Percentiles rank a stretch among this genome's conserved stretches.
Conservation (phyloP, 2,113 vertebrate genomes). For the Nerophis ophidion region DNA sequence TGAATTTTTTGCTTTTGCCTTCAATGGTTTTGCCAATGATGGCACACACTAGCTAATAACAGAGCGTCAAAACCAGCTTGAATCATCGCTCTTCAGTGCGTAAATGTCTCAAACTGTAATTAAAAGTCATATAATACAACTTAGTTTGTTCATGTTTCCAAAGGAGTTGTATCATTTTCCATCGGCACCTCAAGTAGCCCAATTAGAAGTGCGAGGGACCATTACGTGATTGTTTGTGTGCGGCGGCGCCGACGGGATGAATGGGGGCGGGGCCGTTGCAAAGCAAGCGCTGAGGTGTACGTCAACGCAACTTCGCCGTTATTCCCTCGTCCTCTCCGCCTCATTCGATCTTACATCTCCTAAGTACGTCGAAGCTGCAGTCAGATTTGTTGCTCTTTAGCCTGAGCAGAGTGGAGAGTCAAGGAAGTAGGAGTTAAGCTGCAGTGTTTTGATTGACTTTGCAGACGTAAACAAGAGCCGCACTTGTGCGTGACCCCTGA, state of each 20-base stretch:
- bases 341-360: slow-evolving; percentile 27
- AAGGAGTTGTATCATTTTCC: slow-evolving; percentile 1
- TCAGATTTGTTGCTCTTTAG: slow-evolving; percentile 23
- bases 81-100: slow-evolving; percentile 8
- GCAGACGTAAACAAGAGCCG: slow-evolving; percentile 76
- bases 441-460: slow-evolving; percentile 72
- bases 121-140: slow-evolving; percentile 8
- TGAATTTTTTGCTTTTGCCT: too few relatives aligned
- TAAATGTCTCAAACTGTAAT: not conserved
- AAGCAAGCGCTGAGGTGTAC: slow-evolving; percentile 42
- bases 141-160: not conserved
- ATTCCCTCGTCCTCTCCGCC: slow-evolving; percentile 21
- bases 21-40: not conserved
- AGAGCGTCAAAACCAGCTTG: slow-evolving; percentile 2
- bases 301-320: slow-evolving; percentile 30
- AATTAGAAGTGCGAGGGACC: slow-evolving; percentile 29
- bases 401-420: slow-evolving; percentile 20
- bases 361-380: slow-evolving; percentile 12
- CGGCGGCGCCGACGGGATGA: slow-evolving; percentile 4
- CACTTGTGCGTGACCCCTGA: slow-evolving; percentile 69
- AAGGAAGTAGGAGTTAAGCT: slow-evolving; percentile 63
- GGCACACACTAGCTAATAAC: not conserved
- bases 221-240: slow-evolving; percentile 37
- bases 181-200: not conserved
- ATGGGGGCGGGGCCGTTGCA: not conserved